These are phyloP conservation scores for Bellardia pandia DNA, from an alignment of 2,888 invertebrate species.

Conservation along the genomic window DNA sequence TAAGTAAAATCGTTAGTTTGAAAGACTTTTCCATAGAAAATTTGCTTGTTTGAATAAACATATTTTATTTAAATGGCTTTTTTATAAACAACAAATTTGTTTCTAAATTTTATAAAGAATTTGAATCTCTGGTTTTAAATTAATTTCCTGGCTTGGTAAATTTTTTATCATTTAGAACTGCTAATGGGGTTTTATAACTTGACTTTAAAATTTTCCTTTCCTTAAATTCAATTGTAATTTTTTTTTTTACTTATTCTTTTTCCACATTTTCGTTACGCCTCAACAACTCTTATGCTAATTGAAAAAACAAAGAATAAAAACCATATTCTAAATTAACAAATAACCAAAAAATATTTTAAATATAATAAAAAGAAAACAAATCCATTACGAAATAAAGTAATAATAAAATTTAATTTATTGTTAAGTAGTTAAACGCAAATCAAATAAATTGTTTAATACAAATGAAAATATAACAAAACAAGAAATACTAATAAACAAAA, in stretches of 20 bases:
- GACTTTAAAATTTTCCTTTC: background rate
- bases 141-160: too few relatives aligned
- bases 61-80: too few relatives aligned
- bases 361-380: conserved; percentile 38
- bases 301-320: conserved; percentile 41
- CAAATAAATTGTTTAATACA: conserved; percentile 69
- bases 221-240: background rate
- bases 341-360: conserved; percentile 62
- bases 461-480: background rate
- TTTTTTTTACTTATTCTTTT: background rate
- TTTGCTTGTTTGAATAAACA: too few relatives aligned
- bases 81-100: too few relatives aligned
- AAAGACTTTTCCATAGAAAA: too few relatives aligned
- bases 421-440: conserved; percentile 73
- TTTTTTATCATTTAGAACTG: background rate
- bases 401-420: conserved; percentile 63
- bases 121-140: too few relatives aligned
- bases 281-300: conserved; percentile 36
- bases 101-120: too few relatives aligned
- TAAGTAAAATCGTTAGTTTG: too few relatives aligned
- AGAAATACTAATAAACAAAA: conserved; percentile 46
- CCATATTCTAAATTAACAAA: conserved; percentile 55
- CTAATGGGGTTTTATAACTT: background rate
- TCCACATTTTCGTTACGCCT: background rate
- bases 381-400: conserved; percentile 41